These are phyloP conservation scores for Phallusia fumigata DNA, from an alignment of 23 tunicate genomes.

Conservation along the genomic window DNA sequence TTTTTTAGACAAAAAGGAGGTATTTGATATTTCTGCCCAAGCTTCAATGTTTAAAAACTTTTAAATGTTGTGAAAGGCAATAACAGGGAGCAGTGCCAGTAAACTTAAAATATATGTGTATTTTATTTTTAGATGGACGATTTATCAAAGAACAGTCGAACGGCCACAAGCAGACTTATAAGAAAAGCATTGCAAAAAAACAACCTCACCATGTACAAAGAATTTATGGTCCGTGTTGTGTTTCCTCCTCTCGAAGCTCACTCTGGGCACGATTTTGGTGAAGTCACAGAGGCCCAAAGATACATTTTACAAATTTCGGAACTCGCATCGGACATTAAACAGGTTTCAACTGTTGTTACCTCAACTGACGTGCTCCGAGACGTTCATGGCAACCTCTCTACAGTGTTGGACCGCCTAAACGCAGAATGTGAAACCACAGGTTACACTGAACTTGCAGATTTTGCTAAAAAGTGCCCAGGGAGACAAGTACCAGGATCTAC, in stretches of 20 bases:
- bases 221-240: neutral
- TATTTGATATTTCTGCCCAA: too few species aligned
- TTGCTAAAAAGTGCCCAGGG: neutral
- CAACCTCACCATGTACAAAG: neutral
- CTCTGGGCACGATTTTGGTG: neutral
- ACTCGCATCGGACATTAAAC: neutral
- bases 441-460: neutral
- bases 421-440: neutral
- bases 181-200: neutral
- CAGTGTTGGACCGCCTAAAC: neutral
- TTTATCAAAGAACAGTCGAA: neutral
- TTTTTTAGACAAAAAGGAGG: too few species aligned
- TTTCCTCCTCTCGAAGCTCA: constrained; percentile 1
- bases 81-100: too few species aligned
- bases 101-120: neutral
- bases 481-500: neutral
- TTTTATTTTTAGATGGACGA: neutral
- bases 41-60: too few species aligned
- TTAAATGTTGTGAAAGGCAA: too few species aligned
- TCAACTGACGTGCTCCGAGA: neutral
- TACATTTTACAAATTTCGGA: neutral
- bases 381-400: neutral
- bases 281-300: neutral
- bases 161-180: neutral
- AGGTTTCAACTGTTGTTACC: neutral